These are phyloP conservation scores for Sebastes jordani DNA, from an alignment of 2,797 vertebrate genomes.

Conservation along the genomic window DNA sequence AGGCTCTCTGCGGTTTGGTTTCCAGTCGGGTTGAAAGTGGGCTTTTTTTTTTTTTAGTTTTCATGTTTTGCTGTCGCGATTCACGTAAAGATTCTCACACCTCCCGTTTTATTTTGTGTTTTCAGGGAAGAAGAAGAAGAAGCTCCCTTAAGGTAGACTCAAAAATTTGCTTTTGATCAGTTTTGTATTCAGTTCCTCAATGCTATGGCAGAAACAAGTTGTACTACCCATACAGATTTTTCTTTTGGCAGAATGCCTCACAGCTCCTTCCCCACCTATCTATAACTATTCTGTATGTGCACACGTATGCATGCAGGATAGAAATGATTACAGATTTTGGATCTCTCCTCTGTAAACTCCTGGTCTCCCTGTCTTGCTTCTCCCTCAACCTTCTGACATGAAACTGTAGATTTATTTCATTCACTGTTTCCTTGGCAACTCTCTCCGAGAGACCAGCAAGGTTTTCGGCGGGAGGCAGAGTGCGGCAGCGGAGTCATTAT, in stretches of 20 bases:
- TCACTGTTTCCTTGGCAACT: slow-evolving; percentile 85
- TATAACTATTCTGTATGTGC: background rate
- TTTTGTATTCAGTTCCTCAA: background rate
- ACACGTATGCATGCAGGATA: slow-evolving; percentile 10
- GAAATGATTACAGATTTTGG: slow-evolving; percentile 32
- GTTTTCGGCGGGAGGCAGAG: slow-evolving; percentile 76
- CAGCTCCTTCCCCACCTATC: background rate
- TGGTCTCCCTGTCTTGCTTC: slow-evolving; percentile 50
- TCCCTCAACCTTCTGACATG: slow-evolving; percentile 70
- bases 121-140: background rate
- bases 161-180: background rate
- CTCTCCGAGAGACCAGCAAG: slow-evolving; percentile 62
- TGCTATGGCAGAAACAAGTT: background rate
- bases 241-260: background rate
- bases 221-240: background rate
- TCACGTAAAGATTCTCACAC: slow-evolving; percentile 12
- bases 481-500: slow-evolving; percentile 75
- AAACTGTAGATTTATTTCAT: slow-evolving; percentile 77
- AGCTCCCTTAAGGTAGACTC: background rate
- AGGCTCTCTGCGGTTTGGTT: background rate
- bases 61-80: background rate
- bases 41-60: background rate
- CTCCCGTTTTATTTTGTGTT: background rate
- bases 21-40: background rate
- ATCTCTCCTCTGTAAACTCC: slow-evolving; percentile 43